Conservation (phyloP, 92 coral and sea anemone species). For the Epizoanthus scotinus region DNA sequence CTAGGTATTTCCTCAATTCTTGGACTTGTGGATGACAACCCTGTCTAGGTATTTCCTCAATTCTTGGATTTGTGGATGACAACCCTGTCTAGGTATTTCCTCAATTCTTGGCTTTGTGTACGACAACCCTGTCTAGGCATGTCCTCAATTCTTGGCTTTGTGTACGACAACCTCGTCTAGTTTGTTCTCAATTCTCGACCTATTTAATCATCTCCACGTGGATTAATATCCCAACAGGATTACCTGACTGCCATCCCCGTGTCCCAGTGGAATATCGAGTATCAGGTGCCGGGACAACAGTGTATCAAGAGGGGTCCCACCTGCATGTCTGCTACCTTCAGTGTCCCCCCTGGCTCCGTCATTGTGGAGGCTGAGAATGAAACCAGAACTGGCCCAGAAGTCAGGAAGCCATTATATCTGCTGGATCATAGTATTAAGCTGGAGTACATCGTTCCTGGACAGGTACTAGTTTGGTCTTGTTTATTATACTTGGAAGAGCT, state of each 20-base stretch:
- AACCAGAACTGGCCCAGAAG: constrained; percentile 62
- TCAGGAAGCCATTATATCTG: constrained; percentile 61
- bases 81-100: too few species aligned
- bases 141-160: too few species aligned
- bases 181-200: too few species aligned
- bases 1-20: too few species aligned
- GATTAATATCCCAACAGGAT: constrained; percentile 53
- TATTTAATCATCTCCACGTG: too few species aligned
- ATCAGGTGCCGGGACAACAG: constrained; percentile 75
- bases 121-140: too few species aligned
- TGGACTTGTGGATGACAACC: too few species aligned
- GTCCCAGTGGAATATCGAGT: constrained; percentile 67
- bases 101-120: too few species aligned
- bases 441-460: constrained; percentile 68
- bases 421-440: constrained; percentile 70
- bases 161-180: too few species aligned
- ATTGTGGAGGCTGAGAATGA: constrained; percentile 70
- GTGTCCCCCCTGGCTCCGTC: constrained; percentile 57
- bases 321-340: constrained; percentile 65
- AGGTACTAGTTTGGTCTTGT: constrained; percentile 45
- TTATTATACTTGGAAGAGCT: too few species aligned
- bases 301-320: constrained; percentile 72
- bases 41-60: too few species aligned
- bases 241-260: constrained; percentile 73
- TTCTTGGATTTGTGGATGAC: too few species aligned